These are phyloP conservation scores for Carpatolechia fugitivella DNA, from an alignment of 2,888 invertebrate species.

Conservation along the genomic window DNA sequence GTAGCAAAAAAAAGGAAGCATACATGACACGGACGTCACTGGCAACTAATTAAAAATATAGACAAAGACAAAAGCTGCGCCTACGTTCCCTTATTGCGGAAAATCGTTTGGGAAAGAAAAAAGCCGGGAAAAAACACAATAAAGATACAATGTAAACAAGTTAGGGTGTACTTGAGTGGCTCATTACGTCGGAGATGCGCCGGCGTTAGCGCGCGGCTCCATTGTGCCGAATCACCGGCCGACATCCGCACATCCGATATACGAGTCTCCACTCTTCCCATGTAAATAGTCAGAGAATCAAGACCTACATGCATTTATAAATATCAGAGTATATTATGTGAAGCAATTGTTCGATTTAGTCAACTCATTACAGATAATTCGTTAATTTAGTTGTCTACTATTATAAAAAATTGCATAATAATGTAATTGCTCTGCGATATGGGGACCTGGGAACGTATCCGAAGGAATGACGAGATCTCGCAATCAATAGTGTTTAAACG, in stretches of 20 bases:
- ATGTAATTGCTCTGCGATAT: too few relatives aligned
- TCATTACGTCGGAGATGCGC: slow-evolving; percentile 74
- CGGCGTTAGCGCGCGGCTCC: slow-evolving; percentile 41
- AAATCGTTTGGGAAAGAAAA: slow-evolving; percentile 70
- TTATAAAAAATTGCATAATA: too few relatives aligned
- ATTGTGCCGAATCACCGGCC: background rate
- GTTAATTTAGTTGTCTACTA: too few relatives aligned
- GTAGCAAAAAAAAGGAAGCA: slow-evolving; percentile 10
- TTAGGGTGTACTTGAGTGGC: slow-evolving; percentile 77
- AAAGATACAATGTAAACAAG: slow-evolving; percentile 80
- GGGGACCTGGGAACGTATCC: too few relatives aligned
- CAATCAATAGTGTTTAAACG: too few relatives aligned
- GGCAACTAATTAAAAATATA: slow-evolving; percentile 59
- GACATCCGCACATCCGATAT: background rate
- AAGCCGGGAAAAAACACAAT: slow-evolving; percentile 76
- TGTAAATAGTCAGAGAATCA: too few relatives aligned
- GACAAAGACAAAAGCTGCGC: slow-evolving; percentile 51
- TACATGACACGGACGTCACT: slow-evolving; percentile 25
- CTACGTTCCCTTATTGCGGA: slow-evolving; percentile 67
- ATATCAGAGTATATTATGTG: too few relatives aligned
- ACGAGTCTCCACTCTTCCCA: too few relatives aligned
- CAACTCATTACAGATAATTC: too few relatives aligned
- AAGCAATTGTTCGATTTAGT: too few relatives aligned
- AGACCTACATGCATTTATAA: too few relatives aligned
- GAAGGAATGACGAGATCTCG: too few relatives aligned